phyloP scores from a whole-genome alignment of 2,888 invertebrate species.

The Drosophila mimetica region DNA sequence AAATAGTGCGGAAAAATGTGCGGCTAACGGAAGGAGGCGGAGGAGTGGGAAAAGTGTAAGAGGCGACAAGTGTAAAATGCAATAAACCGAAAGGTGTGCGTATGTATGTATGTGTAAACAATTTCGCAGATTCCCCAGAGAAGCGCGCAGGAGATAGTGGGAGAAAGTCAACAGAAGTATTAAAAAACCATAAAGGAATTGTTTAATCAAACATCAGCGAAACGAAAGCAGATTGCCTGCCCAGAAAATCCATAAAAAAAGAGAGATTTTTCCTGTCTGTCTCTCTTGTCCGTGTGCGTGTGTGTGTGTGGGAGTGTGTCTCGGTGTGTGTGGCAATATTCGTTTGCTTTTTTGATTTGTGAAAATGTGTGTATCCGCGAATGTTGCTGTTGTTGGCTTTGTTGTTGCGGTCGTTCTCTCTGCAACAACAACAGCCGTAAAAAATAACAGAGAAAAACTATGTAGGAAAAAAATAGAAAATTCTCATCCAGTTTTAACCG shows the following conservation, averaged over 20 bases:
- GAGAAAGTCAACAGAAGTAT: constrained; percentile 31
- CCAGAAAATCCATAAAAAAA: constrained; percentile 66
- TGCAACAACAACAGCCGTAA: constrained; percentile 33
- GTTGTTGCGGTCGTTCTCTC: constrained; percentile 33
- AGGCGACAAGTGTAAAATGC: constrained; percentile 54
- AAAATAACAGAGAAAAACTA: constrained; percentile 27
- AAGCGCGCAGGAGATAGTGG: background rate
- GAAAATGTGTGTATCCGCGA: constrained; percentile 79
- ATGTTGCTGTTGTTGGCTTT: constrained; percentile 47
- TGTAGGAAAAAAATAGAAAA: constrained; percentile 13
- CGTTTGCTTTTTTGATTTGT: constrained; percentile 77
- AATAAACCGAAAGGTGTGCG: constrained; percentile 43
- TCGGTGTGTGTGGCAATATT: constrained; percentile 56
- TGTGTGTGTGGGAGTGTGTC: constrained; percentile 18
- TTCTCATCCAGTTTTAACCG: constrained; percentile 26
- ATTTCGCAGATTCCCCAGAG: background rate
- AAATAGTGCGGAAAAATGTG: constrained; percentile 47
- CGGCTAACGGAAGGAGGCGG: constrained; percentile 42
- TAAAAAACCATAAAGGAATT: constrained; percentile 52
- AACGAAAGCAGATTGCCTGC: constrained; percentile 56
- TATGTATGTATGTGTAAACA: constrained; percentile 20
- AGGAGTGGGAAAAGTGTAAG: constrained; percentile 55
- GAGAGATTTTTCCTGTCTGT: constrained; percentile 40
- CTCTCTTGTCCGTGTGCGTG: constrained; percentile 34
- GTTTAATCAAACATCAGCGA: constrained; percentile 42